These are phyloP conservation scores for Zapornia atra DNA, from an alignment of 2,113 vertebrate genomes.

Conservation along the genomic window DNA sequence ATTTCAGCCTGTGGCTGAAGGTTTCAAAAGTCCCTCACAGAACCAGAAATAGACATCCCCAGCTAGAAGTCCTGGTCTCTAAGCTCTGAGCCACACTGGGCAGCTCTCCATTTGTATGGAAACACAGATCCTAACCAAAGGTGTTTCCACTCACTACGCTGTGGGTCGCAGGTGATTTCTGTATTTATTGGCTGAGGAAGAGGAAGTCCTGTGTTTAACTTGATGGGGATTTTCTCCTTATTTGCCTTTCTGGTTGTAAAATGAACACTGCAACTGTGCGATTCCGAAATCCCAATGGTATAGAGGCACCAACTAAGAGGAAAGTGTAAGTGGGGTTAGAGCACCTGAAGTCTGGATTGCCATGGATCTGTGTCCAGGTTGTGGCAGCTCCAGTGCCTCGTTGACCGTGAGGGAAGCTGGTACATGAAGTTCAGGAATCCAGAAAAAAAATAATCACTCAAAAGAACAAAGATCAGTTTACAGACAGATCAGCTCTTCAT, in stretches of 20 bases:
- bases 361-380: neutral
- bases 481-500: conserved; percentile 17
- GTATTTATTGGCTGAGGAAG: neutral
- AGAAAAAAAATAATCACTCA: conserved; percentile 4
- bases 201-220: neutral
- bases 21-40: neutral
- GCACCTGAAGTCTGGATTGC: neutral
- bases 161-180: neutral
- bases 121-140: neutral
- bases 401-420: neutral
- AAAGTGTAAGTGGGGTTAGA: neutral
- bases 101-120: neutral
- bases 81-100: neutral
- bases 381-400: neutral
- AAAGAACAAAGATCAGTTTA: conserved; percentile 17
- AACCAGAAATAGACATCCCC: neutral
- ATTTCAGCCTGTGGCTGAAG: neutral
- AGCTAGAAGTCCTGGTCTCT: neutral
- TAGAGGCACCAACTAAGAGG: neutral
- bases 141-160: neutral
- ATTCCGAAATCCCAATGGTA: neutral
- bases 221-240: neutral
- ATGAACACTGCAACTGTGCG: neutral
- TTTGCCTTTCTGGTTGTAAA: neutral
- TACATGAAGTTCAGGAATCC: neutral